Evolutionary conservation across 2,797 vertebrate genomes (phyloP), one percentile per base, ranked within the genome.

Genomic region (Ceyx erithaca): DNA sequence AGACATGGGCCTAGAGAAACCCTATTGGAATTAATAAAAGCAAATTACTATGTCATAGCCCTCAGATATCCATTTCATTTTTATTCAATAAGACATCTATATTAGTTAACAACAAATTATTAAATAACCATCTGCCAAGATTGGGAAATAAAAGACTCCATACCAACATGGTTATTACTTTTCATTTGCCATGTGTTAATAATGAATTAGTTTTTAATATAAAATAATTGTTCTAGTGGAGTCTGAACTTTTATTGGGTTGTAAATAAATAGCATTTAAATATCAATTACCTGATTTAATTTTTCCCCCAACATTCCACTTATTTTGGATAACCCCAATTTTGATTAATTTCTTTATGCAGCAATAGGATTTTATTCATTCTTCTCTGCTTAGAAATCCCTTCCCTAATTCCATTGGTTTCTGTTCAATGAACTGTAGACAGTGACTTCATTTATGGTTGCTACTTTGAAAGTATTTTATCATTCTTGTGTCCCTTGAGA

Each of bases 181-280:
- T 90, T 80, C 78, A 91, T 80, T 87, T 91, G 63, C 33, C 33
- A 26, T 54, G 28, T 80, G 26, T 28, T 87, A 85, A 26, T 30
- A 91, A 95, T 94, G 72, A 84, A 92, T 92, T 89, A 67, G 48
- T 72, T 78, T 87, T 88, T 87, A 87, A 91, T 83, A 75, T 12
- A 88, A 82, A 85, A 63, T 64, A 90, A 77, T 66, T 85, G 35
- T 80, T 78, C 71, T 67, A 80, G 41, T 85, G 45, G 76, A 93
- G 25, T 41, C 25, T 88, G 35, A 22, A 26, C 1, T 89, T 90
- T 88, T 85, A 70, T 71, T 82, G 48, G 1, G 2, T 80, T 89
- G 11, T 43, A 88, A 93, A 84, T 85, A 91, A 91, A 90, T 71
- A 84, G 30, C 31, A 75, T 52, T 86, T 82, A 92, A 90, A 73